Conservation (phyloP, 2,888 invertebrate genomes). For the Tribolium freemani region DNA sequence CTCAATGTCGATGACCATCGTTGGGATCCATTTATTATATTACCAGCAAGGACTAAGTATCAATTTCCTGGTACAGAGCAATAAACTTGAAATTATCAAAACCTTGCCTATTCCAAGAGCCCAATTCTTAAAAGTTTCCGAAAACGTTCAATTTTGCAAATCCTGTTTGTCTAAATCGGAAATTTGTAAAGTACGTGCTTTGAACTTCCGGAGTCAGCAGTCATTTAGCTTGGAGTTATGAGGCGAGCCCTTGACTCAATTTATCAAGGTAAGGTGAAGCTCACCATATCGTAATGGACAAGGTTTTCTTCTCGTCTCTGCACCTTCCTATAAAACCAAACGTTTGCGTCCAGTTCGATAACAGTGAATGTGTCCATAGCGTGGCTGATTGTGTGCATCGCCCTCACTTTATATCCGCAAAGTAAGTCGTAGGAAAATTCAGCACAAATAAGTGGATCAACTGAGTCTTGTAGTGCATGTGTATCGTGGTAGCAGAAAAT, state of each 20-base stretch:
- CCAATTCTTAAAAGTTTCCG: neutral
- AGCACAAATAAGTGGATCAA: too few species aligned
- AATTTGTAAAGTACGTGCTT: neutral
- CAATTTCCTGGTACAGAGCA: neutral
- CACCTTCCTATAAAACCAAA: constrained; percentile 42
- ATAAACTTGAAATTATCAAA: too few species aligned
- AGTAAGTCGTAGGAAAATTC: constrained; percentile 38
- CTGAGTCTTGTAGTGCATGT: too few species aligned
- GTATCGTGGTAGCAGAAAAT: too few species aligned
- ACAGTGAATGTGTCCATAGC: constrained; percentile 37
- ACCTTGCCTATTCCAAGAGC: too few species aligned
- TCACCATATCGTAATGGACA: constrained; percentile 49
- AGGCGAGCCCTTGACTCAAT: constrained; percentile 58
- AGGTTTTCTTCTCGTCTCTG: constrained; percentile 43
- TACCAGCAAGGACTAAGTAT: neutral
- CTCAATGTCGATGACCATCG: neutral
- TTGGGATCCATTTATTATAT: neutral
- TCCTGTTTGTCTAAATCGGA: neutral
- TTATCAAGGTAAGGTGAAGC: constrained; percentile 58
- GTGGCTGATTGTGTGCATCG: neutral
- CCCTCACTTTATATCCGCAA: constrained; percentile 2
- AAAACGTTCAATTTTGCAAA: neutral
- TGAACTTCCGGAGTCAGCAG: constrained; percentile 5
- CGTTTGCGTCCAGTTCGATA: constrained; percentile 29
- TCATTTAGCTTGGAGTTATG: constrained; percentile 26